phyloP scores from a whole-genome alignment of 2,888 invertebrate species.

The Amiota mariae region DNA sequence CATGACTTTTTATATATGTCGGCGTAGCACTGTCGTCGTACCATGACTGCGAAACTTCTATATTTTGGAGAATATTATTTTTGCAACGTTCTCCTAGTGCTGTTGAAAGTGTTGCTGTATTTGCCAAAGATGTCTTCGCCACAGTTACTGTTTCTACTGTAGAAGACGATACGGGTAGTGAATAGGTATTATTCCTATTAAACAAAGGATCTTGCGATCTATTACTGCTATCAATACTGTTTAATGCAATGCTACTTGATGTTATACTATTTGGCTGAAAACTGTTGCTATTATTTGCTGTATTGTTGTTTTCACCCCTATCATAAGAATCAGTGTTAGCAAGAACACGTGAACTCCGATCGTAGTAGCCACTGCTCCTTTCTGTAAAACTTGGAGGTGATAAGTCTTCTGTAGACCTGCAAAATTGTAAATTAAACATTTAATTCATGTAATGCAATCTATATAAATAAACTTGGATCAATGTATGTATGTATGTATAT shows the following conservation, averaged over 20 bases:
- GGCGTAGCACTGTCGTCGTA: slow-evolving; percentile 71
- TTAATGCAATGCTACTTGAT: slow-evolving; percentile 30
- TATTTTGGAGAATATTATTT: slow-evolving; percentile 67
- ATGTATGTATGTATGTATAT: too few species aligned
- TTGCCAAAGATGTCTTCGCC: slow-evolving; percentile 36
- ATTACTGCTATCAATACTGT: slow-evolving; percentile 57
- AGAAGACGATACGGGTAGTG: slow-evolving; percentile 60
- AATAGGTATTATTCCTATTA: slow-evolving; percentile 63
- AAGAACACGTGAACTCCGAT: slow-evolving; percentile 72
- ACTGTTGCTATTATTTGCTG: slow-evolving; percentile 50
- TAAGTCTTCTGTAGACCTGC: slow-evolving; percentile 74
- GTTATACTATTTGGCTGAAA: slow-evolving; percentile 41
- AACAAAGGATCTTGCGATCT: slow-evolving; percentile 73
- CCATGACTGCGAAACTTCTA: slow-evolving; percentile 72
- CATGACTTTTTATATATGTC: slow-evolving; percentile 71
- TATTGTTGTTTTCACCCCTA: slow-evolving; percentile 65
- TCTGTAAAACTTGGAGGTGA: slow-evolving; percentile 74
- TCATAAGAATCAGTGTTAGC: slow-evolving; percentile 66
- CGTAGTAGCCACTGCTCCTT: slow-evolving; percentile 73
- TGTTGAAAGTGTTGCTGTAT: slow-evolving; percentile 61
- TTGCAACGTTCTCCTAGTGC: slow-evolving; percentile 70
- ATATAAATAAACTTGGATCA: too few species aligned
- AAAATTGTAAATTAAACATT: slow-evolving; percentile 43
- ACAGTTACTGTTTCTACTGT: slow-evolving; percentile 37
- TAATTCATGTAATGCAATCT: too few species aligned